A percentile compares a stretch with the other conserved stretches of the same genome.
phyloP scores from a whole-genome alignment of 2,113 vertebrate genomes.

The Odontesthes bonariensis region DNA sequence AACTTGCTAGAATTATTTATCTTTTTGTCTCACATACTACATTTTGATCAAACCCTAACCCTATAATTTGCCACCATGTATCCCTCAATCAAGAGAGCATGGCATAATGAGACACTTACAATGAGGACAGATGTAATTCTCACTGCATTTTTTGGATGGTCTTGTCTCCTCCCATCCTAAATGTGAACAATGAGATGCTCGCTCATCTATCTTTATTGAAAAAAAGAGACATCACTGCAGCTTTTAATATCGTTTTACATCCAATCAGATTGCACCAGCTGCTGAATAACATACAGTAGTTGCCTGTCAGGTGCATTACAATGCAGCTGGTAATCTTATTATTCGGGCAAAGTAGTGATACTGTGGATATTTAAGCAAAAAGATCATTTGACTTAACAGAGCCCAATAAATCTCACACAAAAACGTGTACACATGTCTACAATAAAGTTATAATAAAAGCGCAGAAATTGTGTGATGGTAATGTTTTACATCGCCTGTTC shows the following conservation, averaged over 20 bases:
- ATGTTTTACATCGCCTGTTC: not conserved
- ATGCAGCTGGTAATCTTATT: slow-evolving; percentile 8
- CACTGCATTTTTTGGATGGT: slow-evolving; percentile 64
- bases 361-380: slow-evolving; percentile 8
- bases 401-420: no score
- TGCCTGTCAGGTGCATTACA: slow-evolving; percentile 19
- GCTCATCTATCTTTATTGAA: slow-evolving; percentile 53
- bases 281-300: slow-evolving; percentile 25
- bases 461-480: not conserved
- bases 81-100: slow-evolving; percentile 63
- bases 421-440: not conserved
- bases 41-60: slow-evolving; percentile 69
- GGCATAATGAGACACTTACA: slow-evolving; percentile 73
- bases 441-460: not conserved
- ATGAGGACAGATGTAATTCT: slow-evolving; percentile 73
- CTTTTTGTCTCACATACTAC: slow-evolving; percentile 61
- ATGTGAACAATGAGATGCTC: slow-evolving; percentile 58
- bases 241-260: slow-evolving; percentile 52
- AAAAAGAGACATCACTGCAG: slow-evolving; percentile 40
- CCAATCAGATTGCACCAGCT: slow-evolving; percentile 24
- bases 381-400: not conserved
- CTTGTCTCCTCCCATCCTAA: slow-evolving; percentile 46
- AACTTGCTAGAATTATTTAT: slow-evolving; percentile 70
- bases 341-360: not conserved
- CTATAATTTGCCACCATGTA: slow-evolving; percentile 61